Evolutionary conservation across 2,113 vertebrate genomes (phyloP).

Genomic region (Leuciscus idus): DNA sequence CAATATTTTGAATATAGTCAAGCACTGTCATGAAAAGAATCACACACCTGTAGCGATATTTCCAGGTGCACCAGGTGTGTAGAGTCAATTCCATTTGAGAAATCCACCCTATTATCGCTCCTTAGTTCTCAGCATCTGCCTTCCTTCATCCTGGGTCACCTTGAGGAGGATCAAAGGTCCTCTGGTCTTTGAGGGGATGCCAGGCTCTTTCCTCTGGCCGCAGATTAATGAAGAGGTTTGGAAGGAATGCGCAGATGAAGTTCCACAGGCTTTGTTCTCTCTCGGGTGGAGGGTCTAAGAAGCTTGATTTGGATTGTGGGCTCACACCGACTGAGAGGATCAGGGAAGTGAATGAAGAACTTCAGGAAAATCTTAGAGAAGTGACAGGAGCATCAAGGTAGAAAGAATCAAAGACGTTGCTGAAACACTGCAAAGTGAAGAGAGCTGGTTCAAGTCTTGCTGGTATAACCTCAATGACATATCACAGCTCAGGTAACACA

Average conservation of each 20-base stretch:
- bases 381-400: not conserved
- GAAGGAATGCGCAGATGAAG: slow-evolving; percentile 69
- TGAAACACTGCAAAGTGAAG: not conserved
- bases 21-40: not conserved
- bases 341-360: slow-evolving; percentile 1
- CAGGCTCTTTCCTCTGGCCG: slow-evolving; percentile 55
- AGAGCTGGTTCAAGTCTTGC: not conserved
- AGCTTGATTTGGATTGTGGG: not conserved
- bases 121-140: not conserved
- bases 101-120: slow-evolving; percentile 8
- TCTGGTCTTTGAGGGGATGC: slow-evolving; percentile 67
- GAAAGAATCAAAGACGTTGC: slow-evolving; percentile 2
- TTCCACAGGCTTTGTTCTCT: slow-evolving; percentile 24
- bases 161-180: slow-evolving; percentile 66
- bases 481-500: not conserved
- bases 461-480: not conserved
- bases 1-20: not conserved
- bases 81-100: not conserved
- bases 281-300: not conserved
- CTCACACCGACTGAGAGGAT: not conserved
- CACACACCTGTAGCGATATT: not conserved
- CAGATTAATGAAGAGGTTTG: slow-evolving; percentile 31
- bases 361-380: not conserved
- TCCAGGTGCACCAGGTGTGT: slow-evolving; percentile 2
- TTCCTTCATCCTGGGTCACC: slow-evolving; percentile 47